Conservation (phyloP, 2,888 invertebrate species). For the Euclidia mi region DNA sequence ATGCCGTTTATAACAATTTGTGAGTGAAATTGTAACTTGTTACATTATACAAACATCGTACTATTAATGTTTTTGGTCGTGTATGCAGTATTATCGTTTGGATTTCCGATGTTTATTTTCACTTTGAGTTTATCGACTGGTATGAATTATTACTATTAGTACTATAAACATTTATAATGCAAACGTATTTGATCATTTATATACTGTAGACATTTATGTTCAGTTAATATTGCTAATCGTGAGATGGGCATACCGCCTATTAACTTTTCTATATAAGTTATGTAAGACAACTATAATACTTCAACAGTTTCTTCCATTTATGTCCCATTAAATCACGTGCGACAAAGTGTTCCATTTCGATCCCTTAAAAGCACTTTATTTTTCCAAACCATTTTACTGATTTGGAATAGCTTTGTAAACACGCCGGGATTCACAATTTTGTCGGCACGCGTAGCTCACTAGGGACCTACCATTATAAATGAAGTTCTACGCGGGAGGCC, state of each 20-base stretch:
- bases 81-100: conserved; percentile 3
- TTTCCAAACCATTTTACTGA: neutral
- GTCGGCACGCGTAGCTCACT: neutral
- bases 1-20: conserved; percentile 12
- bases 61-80: conserved; percentile 4
- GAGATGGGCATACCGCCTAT: too few species aligned
- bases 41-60: conserved; percentile 17
- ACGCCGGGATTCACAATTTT: neutral
- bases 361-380: neutral
- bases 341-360: too few species aligned
- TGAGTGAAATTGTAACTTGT: conserved; percentile 12
- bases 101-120: neutral
- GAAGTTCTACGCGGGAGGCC: neutral
- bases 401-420: conserved; percentile 1
- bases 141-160: neutral
- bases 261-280: too few species aligned
- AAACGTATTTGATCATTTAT: too few species aligned
- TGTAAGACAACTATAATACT: too few species aligned
- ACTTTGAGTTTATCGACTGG: conserved; percentile 3
- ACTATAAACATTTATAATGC: neutral
- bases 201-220: too few species aligned
- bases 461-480: neutral
- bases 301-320: too few species aligned
- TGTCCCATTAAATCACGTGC: too few species aligned
- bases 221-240: too few species aligned